Percentiles rank a stretch among this genome's conserved stretches.
These are phyloP conservation scores for Pegea sp. DNA, from an alignment of 23 tunicate genomes.

Conservation along the genomic window DNA sequence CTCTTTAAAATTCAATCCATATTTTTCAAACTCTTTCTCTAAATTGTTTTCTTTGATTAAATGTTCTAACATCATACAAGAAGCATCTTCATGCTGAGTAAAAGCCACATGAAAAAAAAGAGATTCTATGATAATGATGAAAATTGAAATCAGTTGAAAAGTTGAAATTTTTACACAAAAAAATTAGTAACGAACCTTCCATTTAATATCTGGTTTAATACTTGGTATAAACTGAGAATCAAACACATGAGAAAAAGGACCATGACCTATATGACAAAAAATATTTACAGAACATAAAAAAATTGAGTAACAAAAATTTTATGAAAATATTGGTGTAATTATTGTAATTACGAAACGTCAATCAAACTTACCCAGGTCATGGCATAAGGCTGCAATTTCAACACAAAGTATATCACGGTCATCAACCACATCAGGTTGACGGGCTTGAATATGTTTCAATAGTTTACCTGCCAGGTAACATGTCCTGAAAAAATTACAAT, in stretches of 20 bases:
- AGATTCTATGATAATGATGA: no score
- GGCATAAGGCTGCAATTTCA: constrained; percentile 57
- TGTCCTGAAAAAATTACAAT: constrained; percentile 26
- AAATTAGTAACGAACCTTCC: constrained; percentile 24
- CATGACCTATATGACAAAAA: constrained; percentile 38
- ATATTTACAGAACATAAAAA: not conserved
- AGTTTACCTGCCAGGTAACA: constrained; percentile 60
- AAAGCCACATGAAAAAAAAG: not conserved
- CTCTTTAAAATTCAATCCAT: not conserved
- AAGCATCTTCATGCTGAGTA: constrained; percentile 28
- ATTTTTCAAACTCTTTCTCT: constrained; percentile 3
- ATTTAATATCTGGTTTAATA: constrained; percentile 1
- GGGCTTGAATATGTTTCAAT: constrained; percentile 14
- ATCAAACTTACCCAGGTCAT: constrained; percentile 28
- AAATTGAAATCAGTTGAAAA: not conserved
- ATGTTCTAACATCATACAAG: constrained; percentile 29
- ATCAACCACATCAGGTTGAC: constrained; percentile 12
- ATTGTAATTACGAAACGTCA: not conserved
- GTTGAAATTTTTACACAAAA: not conserved
- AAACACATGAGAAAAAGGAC: constrained; percentile 86
- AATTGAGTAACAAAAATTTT: not conserved
- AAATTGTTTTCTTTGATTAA: constrained; percentile 21
- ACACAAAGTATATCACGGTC: constrained; percentile 58
- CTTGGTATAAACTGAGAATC: constrained; percentile 33
- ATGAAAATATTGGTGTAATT: not conserved